A percentile compares a stretch with the other conserved stretches of the same genome.
Evolutionary conservation across 2,888 invertebrate species (phyloP).

Genomic region (Loripinus fragilis): DNA sequence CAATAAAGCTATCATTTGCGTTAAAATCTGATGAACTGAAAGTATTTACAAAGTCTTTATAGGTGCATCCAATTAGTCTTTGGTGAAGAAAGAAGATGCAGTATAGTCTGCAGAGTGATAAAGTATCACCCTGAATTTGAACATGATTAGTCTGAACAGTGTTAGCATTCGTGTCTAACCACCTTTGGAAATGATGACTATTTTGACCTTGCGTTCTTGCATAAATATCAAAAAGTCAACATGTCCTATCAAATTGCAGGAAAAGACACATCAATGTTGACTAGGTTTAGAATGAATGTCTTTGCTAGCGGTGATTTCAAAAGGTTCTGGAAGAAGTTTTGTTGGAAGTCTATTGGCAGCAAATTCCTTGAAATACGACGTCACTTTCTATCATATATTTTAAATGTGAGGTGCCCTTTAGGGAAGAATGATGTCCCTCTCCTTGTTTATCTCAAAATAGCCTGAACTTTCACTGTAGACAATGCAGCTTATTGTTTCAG

Average conservation of each 20-base stretch:
- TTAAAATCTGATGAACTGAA: slow-evolving; percentile 15
- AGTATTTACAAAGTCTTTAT: slow-evolving; percentile 15
- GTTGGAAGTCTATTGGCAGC: slow-evolving; percentile 14
- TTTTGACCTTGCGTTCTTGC: neutral
- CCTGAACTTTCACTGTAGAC: neutral
- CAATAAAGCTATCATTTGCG: slow-evolving; percentile 28
- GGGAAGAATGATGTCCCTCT: neutral
- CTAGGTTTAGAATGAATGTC: neutral
- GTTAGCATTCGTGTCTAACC: too few species aligned
- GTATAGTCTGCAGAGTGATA: slow-evolving; percentile 35
- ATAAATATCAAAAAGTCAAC: slow-evolving; percentile 37
- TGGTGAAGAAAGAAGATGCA: slow-evolving; percentile 39
- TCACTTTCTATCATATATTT: neutral
- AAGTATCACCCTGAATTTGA: slow-evolving; percentile 27
- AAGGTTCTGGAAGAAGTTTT: neutral
- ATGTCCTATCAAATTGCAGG: neutral
- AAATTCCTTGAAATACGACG: neutral
- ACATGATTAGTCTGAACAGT: too few species aligned
- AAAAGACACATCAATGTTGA: too few species aligned
- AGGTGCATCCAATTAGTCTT: slow-evolving; percentile 23
- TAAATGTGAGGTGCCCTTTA: slow-evolving; percentile 16
- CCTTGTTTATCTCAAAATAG: slow-evolving; percentile 13
- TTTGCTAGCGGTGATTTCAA: neutral
- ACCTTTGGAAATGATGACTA: too few species aligned
- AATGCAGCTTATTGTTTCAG: neutral